Conservation (phyloP, 2,797 vertebrate genomes). For the Anabacerthia variegaticeps region DNA sequence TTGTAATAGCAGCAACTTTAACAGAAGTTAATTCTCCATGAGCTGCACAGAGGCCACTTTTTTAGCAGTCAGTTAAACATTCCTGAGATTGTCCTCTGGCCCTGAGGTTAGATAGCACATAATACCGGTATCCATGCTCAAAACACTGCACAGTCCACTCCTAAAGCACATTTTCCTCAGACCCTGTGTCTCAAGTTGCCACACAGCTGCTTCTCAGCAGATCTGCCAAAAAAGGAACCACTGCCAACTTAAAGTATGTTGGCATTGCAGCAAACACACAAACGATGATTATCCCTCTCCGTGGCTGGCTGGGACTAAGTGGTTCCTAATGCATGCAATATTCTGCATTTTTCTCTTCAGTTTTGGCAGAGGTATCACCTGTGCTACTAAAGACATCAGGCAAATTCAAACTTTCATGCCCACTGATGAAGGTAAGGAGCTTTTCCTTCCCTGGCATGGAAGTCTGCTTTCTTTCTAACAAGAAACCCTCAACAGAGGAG, state of each 20-base stretch:
- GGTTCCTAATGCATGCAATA: rapidly evolving
- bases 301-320: background rate
- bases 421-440: background rate
- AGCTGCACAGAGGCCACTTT: background rate
- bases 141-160: background rate
- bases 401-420: background rate
- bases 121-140: background rate
- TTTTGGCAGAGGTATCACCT: background rate
- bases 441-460: background rate
- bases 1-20: background rate
- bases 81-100: background rate
- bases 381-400: background rate
- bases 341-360: background rate
- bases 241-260: background rate
- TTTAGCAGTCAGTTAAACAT: background rate
- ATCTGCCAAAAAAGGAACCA: background rate
- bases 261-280: no score
- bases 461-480: background rate
- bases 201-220: background rate
- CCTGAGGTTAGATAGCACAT: background rate
- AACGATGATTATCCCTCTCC: background rate
- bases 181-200: background rate
- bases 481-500: background rate
- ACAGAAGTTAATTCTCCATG: background rate
- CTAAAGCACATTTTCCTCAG: background rate